Base-by-base conservation (phyloP, 2,888 invertebrate species). In the Prosapia bicincta region DNA sequence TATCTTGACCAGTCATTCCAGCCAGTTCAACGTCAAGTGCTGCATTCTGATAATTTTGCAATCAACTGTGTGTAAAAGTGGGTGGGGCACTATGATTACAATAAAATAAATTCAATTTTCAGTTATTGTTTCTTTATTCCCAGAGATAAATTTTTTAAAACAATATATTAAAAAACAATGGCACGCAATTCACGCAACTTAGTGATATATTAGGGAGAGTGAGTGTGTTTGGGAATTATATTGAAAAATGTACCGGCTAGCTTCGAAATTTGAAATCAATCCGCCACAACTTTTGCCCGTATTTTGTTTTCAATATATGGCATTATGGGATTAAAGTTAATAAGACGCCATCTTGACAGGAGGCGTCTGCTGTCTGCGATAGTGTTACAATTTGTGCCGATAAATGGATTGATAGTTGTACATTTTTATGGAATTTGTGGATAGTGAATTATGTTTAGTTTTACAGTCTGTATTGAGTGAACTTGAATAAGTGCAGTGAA, bases 351-450 rank as follows among this genome's bases (percentile, higher is more conserved):
- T 91, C 90, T 91, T 91, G 90, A 89, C 87, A 88, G 84, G 89
- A 90, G 90, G 90, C 90, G 90, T 90, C 89, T 89, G 89, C 89
- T 88, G 88, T 89, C 87, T 87, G 87, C 87, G 86, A 87, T 86
- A 87, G 87, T 77, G 81, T 81, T 84, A 82, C 83, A 81, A 82
- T 79, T 80, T 80, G 77, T 80, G 79, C 79, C 76, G 86, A 87
- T 86, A 86, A 85, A 85, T 78, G 87, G 86, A 76, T 78, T 76
- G 77, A 74, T 70, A n/a, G 26, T 66, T 74, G 70, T 75, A 76
- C 77, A 66, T 71, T 76, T 75, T 72, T 65, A 79, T 76, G 76
- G 77, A 74, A 78, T 76, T 69, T 65, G 75, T 65, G 77, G 65
- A 74, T 66, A 71, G 69, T 69, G 71, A 43, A 24, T 30, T 32